Conservation (phyloP, 2,797 vertebrate species). For the Tympanoctomys barrerae region DNA sequence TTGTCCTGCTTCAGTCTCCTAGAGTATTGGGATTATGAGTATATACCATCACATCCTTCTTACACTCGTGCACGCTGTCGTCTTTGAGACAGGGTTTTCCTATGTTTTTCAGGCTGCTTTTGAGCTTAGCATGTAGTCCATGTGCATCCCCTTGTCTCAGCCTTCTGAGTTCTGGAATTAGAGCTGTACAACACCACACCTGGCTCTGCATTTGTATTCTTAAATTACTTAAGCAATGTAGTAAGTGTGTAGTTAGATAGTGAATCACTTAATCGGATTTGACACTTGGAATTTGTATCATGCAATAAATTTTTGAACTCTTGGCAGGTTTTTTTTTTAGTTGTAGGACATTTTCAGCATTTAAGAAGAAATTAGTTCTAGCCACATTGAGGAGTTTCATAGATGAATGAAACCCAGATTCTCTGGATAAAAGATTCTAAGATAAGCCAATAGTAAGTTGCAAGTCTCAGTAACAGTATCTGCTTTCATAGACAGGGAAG, state of each 20-base stretch:
- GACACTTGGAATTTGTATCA: conserved; percentile 27
- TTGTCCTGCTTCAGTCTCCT: background rate
- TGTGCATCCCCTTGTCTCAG: background rate
- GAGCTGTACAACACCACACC: background rate
- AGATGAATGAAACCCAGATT: background rate
- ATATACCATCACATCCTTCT: background rate
- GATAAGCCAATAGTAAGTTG: background rate
- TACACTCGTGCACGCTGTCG: background rate
- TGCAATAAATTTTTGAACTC: conserved; percentile 10
- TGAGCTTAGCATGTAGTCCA: background rate
- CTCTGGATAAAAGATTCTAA: conserved; percentile 35
- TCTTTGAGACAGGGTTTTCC: background rate
- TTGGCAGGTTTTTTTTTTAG: background rate
- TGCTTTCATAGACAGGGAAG: conserved; percentile 41
- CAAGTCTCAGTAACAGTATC: background rate
- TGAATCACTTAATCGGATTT: background rate
- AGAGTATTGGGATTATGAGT: background rate
- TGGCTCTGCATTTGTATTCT: background rate
- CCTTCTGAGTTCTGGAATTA: background rate
- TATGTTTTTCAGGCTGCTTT: background rate
- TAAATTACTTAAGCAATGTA: conserved; percentile 28
- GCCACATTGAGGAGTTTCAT: background rate
- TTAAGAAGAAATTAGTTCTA: conserved; percentile 33
- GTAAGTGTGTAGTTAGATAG: conserved; percentile 34
- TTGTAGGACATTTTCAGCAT: conserved; percentile 46